Evolutionary conservation across 2,797 vertebrate species (phyloP).

Genomic region (Arremon brunneinucha): DNA sequence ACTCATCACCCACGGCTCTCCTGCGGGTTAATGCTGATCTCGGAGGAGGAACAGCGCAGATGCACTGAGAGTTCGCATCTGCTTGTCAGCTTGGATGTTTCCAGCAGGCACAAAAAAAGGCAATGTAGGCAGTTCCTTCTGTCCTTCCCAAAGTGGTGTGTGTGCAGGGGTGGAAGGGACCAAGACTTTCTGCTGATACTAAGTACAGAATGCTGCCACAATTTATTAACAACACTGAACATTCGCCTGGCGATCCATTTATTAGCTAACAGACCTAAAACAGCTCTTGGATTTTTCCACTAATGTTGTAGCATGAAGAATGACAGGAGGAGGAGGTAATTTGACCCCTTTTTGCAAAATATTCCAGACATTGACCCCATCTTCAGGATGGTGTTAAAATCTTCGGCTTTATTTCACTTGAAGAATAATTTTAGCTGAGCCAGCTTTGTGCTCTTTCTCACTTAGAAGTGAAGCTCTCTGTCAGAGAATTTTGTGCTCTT

Average conservation of each 20-base stretch:
- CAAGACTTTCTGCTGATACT: constrained; percentile 1
- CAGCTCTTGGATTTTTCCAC: constrained; percentile 21
- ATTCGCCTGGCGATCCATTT: not conserved
- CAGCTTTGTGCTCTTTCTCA: not conserved
- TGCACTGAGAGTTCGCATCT: not conserved
- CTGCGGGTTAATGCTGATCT: not conserved
- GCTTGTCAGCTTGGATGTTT: not conserved
- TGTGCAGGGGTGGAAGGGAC: not conserved
- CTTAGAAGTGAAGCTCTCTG: not conserved
- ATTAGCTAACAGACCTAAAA: constrained; percentile 6
- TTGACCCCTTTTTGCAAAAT: not conserved
- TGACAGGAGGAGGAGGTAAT: not conserved
- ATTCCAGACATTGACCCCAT: not conserved
- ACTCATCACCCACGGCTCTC: not conserved
- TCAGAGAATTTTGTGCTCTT: not conserved
- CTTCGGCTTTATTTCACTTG: not conserved
- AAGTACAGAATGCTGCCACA: not conserved
- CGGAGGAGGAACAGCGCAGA: not conserved
- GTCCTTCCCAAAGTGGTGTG: not conserved
- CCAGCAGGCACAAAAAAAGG: not conserved
- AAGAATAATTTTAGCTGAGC: constrained; percentile 18
- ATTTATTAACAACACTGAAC: not conserved
- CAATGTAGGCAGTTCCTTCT: constrained; percentile 13
- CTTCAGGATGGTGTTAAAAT: not conserved
- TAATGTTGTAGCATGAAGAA: not conserved